phyloP scores from a whole-genome alignment of 2,797 vertebrate genomes.

The Falco rusticolus region DNA sequence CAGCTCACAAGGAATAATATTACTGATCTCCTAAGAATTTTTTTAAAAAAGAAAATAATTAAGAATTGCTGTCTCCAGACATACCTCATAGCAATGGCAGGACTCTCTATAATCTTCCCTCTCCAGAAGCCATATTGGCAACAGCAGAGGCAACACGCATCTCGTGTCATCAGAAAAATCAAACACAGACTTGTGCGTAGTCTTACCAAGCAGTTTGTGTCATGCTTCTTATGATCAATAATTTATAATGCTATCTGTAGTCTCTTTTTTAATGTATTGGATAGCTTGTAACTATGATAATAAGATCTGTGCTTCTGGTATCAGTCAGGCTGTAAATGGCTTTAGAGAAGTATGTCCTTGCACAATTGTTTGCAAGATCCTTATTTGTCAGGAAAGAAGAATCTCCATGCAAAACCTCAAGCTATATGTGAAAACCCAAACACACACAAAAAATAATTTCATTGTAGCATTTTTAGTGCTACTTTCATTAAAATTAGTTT shows the following conservation, averaged over 20 bases:
- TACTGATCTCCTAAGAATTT: not conserved
- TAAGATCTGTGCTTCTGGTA: not conserved
- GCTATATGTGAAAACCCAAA: not conserved
- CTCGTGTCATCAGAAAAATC: not conserved
- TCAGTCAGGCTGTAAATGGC: not conserved
- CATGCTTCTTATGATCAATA: not conserved
- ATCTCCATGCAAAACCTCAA: not conserved
- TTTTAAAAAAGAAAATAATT: not conserved
- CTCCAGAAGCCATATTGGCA: not conserved
- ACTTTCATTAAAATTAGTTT: not conserved
- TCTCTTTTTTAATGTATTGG: not conserved
- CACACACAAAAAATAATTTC: not conserved
- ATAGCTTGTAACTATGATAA: not conserved
- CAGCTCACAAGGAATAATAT: not conserved
- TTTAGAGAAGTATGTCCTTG: not conserved
- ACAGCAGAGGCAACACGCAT: not conserved
- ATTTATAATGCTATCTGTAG: not conserved
- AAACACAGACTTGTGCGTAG: not conserved
- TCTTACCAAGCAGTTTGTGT: not conserved
- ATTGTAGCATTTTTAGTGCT: accelerated
- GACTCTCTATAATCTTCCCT: not conserved
- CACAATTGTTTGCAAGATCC: not conserved
- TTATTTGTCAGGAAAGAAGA: not conserved
- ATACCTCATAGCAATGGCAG: not conserved
- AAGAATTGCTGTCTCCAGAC: not conserved